These are phyloP conservation scores for Gonatopus flavifemur DNA, from an alignment of 1,140 invertebrate species.

Conservation along the genomic window DNA sequence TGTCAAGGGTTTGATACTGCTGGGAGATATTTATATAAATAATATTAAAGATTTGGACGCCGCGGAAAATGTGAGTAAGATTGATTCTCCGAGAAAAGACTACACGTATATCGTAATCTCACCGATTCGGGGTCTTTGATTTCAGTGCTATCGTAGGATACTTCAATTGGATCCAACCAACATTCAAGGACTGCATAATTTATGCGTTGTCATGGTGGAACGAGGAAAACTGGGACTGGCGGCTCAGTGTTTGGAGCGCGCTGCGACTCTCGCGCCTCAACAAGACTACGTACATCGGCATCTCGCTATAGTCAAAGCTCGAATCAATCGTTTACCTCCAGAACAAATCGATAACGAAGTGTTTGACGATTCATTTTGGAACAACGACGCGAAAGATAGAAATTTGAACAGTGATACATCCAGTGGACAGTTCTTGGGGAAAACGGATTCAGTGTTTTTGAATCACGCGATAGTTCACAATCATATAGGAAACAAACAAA, in stretches of 20 bases:
- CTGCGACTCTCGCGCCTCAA: constrained; percentile 76
- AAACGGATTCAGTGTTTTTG: constrained; percentile 40
- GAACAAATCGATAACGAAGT: constrained; percentile 48
- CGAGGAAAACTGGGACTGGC: constrained; percentile 80
- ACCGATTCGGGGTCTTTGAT: constrained; percentile 16
- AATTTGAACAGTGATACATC: constrained; percentile 19
- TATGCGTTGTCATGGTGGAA: constrained; percentile 95
- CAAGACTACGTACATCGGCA: constrained; percentile 91
- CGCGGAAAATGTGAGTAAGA: constrained; percentile 77
- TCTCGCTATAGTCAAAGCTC: constrained; percentile 78
- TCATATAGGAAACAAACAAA: constrained; percentile 36
- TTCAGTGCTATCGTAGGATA: constrained; percentile 87
- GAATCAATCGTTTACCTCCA: constrained; percentile 57
- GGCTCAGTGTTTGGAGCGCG: constrained; percentile 79
- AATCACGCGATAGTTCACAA: constrained; percentile 43
- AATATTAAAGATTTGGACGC: constrained; percentile 91
- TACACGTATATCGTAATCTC: neutral
- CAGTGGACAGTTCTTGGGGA: constrained; percentile 37
- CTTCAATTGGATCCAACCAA: constrained; percentile 86
- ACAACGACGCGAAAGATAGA: constrained; percentile 13
- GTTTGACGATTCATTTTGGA: constrained; percentile 49
- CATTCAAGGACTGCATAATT: constrained; percentile 92
- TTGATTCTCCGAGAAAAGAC: neutral
- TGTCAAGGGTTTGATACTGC: constrained; percentile 89
- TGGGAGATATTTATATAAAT: constrained; percentile 97